A percentile compares a stretch with the other conserved stretches of the same genome.
These are phyloP conservation scores for Polymixis flavicincta DNA, from an alignment of 2,888 invertebrate species.

Conservation along the genomic window DNA sequence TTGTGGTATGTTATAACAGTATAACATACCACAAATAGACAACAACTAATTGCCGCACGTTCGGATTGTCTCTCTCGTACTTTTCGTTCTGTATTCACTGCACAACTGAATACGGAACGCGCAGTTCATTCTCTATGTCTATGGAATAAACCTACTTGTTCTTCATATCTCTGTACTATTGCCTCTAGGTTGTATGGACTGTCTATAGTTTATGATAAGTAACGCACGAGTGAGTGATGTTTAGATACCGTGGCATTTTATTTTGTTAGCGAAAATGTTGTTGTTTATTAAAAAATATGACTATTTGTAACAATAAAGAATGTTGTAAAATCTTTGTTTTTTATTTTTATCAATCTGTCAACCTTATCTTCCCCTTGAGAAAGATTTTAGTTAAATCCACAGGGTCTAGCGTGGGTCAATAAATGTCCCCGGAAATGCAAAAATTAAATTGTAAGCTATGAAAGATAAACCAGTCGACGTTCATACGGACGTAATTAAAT, in stretches of 20 bases:
- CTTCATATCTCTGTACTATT: constrained; percentile 9
- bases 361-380: not conserved
- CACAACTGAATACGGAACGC: no score
- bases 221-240: constrained; percentile 26
- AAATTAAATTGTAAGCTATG: not conserved
- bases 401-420: not conserved
- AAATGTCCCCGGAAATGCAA: not conserved
- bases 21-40: no score
- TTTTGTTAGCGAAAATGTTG: constrained; percentile 48
- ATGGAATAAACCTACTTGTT: not conserved
- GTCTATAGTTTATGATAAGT: constrained; percentile 6
- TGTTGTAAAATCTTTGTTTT: constrained; percentile 22
- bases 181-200: not conserved
- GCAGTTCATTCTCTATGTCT: no score
- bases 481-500: no score
- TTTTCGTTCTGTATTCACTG: no score
- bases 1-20: no score
- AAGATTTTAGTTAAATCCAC: not conserved
- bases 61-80: no score
- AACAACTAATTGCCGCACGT: no score
- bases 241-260: constrained; percentile 44
- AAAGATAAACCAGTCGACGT: not conserved
- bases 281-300: constrained; percentile 33
- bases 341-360: not conserved
- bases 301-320: constrained; percentile 57